Evolutionary conservation across 1,140 invertebrate species (phyloP).

Genomic region (Neomicropteryx cornuta): DNA sequence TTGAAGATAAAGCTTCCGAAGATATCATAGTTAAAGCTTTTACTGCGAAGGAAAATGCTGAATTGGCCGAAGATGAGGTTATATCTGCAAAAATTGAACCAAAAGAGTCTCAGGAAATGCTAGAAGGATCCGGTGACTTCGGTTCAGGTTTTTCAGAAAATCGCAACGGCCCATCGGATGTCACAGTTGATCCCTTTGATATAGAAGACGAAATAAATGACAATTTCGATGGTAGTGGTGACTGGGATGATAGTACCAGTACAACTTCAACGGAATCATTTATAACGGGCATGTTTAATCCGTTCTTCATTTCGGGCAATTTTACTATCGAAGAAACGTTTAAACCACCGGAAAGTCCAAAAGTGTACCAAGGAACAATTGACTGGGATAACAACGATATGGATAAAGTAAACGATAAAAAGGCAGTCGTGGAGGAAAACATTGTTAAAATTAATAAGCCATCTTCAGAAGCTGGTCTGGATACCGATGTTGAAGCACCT

Average conservation of each 20-base stretch:
- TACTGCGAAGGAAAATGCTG: too few relatives aligned
- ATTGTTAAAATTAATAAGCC: too few relatives aligned
- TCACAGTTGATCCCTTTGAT: conserved; percentile 8
- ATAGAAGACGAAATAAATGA: conserved; percentile 16
- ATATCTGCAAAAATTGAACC: conserved; percentile 21
- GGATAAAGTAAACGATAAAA: too few relatives aligned
- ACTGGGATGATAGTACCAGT: not conserved
- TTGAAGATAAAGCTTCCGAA: conserved; percentile 20
- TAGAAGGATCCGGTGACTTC: conserved; percentile 23
- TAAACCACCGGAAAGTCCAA: conserved; percentile 3
- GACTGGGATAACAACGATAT: conserved; percentile 14
- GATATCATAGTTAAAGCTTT: too few relatives aligned
- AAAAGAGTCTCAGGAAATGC: conserved; percentile 25
- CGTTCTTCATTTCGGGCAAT: conserved; percentile 7
- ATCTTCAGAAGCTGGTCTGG: too few relatives aligned
- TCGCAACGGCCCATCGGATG: not conserved
- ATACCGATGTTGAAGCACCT: too few relatives aligned
- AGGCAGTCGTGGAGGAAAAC: not conserved
- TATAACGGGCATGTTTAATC: conserved; percentile 11
- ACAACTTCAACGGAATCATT: conserved; percentile 9
- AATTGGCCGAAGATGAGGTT: conserved; percentile 23
- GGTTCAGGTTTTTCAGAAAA: conserved; percentile 15
- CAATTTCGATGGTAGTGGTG: conserved; percentile 7
- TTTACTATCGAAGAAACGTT: conserved; percentile 7
- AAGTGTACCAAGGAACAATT: conserved; percentile 9